Evolutionary conservation across 2,888 invertebrate species (phyloP), one percentile per base, ranked within the genome.

Genomic region (Hirudinaria manillensis): DNA sequence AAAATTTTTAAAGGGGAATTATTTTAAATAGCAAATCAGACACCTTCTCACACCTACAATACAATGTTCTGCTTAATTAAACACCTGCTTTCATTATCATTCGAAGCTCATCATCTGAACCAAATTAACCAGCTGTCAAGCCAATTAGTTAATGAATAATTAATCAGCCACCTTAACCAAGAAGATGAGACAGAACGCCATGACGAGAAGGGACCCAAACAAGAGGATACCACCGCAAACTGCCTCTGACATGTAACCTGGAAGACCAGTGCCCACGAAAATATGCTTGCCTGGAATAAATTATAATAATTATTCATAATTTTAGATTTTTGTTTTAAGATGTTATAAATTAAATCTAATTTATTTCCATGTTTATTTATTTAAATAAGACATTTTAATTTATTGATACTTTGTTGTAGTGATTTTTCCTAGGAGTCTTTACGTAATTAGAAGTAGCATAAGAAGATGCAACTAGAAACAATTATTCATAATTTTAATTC

Each of bases 221-320:
- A 89, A 80, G 66, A 89, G 81, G 34, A 88, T 82, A 29, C 83
- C 78, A 2, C 88, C 88, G 34, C 86, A 83, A 0, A 80, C 81
- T 6, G 81, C 71, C 65, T 82, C 88, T n/a, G 75, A 51, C 72
- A 74, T 29, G 38, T 24, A 34, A 16, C 73, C 73, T 7, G 55
- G 61, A 24, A 75, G 29, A n/a, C 76, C 77, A 45, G 73, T 36
- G 16, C 76, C 77, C 24, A 68, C 70, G 38, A 77, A 77, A 3
- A 75, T 51, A 56, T 77, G 75, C 21, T 24, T 36, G 19, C 72
- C 75, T 77, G 71, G 16, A 45, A 70, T 56, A 67, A 84, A 68
- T 36, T 24, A 61, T 27, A 72, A 32, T 21, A 71, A 29, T 68
- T 21, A 34, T 68, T 68, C 16, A 66, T 66, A n/a, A n/a, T n/a